Conservation (phyloP, 1,140 invertebrate genomes). For the Tyrophagus putrescentiae region DNA sequence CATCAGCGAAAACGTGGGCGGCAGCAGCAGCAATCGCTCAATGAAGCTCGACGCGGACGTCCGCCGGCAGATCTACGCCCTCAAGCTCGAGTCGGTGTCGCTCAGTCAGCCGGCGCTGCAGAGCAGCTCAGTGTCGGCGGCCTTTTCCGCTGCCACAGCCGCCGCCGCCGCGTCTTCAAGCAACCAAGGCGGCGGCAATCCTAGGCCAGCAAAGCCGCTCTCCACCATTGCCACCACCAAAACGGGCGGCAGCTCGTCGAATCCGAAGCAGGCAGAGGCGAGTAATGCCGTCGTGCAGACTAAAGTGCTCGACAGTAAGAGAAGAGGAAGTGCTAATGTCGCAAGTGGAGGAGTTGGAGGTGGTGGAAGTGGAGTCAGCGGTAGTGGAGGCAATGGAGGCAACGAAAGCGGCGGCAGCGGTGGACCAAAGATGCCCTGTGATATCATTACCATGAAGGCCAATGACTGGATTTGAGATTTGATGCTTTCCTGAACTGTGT, state of each 20-base stretch:
- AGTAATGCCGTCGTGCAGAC: not conserved
- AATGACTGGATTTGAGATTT: conserved; percentile 1
- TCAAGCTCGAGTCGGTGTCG: conserved; percentile 16
- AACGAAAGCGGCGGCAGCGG: no score
- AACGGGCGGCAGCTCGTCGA: not conserved
- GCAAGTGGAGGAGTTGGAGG: not conserved
- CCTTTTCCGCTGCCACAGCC: not conserved
- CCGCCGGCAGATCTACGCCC: conserved; percentile 15
- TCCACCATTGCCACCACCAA: no score
- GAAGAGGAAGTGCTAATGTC: not conserved
- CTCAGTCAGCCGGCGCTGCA: conserved; percentile 1
- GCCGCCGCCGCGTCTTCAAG: not conserved
- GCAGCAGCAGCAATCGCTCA: not conserved
- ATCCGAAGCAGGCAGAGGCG: not conserved
- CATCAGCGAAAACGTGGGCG: not conserved
- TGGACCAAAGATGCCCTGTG: not conserved
- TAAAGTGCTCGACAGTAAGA: not conserved
- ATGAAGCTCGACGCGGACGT: conserved; percentile 17
- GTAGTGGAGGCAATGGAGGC: not conserved
- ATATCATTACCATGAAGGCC: not conserved
- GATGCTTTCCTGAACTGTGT: no score
- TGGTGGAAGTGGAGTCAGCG: not conserved
- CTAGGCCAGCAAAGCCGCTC: no score
- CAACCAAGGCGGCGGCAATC: not conserved
- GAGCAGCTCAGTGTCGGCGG: not conserved